Conservation (phyloP, 2,113 vertebrate genomes). For the Lepus timidus region DNA sequence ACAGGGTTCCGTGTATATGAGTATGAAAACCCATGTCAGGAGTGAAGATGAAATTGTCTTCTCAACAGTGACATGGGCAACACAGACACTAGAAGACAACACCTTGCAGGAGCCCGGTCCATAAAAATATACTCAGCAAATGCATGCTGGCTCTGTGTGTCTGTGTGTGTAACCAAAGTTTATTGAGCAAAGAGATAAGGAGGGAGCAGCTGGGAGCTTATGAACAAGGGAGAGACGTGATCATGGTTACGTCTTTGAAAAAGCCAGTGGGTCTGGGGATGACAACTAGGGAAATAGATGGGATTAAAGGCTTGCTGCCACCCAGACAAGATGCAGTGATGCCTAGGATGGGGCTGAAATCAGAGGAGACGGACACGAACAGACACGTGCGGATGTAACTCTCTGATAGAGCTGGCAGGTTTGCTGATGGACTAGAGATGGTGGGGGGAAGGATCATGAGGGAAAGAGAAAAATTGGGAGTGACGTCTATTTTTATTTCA, state of each 20-base stretch:
- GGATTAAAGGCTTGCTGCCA: neutral
- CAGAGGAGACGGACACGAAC: neutral
- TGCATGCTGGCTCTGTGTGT: neutral
- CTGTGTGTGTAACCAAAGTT: conserved; percentile 3
- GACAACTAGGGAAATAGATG: neutral
- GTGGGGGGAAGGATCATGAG: neutral
- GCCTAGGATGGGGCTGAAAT: neutral
- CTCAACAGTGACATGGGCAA: neutral
- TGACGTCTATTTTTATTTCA: conserved; percentile 6
- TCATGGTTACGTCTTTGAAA: conserved; percentile 28
- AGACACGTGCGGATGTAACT: fast-evolving
- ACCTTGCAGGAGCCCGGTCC: neutral
- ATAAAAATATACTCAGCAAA: neutral
- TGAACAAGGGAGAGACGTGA: neutral
- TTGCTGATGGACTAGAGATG: neutral
- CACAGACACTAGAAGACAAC: neutral
- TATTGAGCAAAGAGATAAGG: neutral
- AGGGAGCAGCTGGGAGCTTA: neutral
- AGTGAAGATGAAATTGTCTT: neutral
- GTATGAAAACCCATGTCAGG: neutral
- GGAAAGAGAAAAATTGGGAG: neutral
- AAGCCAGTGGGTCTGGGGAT: neutral
- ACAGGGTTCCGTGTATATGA: neutral
- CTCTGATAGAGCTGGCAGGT: neutral
- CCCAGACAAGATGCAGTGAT: neutral